Conservation (phyloP, 2,888 invertebrate genomes). For the Hoplodrina ambigua region DNA sequence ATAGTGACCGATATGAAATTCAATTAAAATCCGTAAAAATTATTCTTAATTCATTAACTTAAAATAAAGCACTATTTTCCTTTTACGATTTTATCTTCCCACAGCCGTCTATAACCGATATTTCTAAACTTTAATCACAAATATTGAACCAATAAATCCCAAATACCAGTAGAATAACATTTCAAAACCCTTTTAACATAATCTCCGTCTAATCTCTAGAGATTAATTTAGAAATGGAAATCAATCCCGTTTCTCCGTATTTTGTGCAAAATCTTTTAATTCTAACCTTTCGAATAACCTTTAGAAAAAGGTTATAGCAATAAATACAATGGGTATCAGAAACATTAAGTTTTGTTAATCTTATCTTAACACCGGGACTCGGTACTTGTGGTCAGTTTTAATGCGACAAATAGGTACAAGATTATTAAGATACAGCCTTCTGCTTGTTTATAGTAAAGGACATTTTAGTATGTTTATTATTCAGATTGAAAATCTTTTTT, state of each 20-base stretch:
- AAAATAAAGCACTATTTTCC: too few relatives aligned
- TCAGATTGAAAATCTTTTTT: not conserved
- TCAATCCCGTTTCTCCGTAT: constrained; percentile 23
- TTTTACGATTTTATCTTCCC: too few relatives aligned
- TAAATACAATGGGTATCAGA: constrained; percentile 56
- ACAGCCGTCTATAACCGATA: not conserved
- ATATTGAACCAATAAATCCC: constrained; percentile 10
- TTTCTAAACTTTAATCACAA: constrained; percentile 2
- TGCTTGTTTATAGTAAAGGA: constrained; percentile 16
- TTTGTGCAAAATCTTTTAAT: constrained; percentile 40
- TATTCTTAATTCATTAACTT: too few relatives aligned
- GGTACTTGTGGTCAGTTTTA: constrained; percentile 30
- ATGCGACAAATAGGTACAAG: constrained; percentile 49
- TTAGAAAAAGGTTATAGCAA: constrained; percentile 48
- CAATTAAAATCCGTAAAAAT: too few relatives aligned
- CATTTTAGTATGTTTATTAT: not conserved
- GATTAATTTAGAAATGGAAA: constrained; percentile 35
- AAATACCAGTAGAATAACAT: constrained; percentile 14
- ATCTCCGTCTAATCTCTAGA: constrained; percentile 24
- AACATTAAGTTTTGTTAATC: constrained; percentile 54
- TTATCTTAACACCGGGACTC: constrained; percentile 43
- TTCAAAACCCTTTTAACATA: constrained; percentile 38
- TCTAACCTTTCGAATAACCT: constrained; percentile 46
- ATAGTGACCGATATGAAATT: too few relatives aligned
- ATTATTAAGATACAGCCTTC: constrained; percentile 10